phyloP scores from a whole-genome alignment of 2,888 invertebrate species.

The Nomada lathburiana region DNA sequence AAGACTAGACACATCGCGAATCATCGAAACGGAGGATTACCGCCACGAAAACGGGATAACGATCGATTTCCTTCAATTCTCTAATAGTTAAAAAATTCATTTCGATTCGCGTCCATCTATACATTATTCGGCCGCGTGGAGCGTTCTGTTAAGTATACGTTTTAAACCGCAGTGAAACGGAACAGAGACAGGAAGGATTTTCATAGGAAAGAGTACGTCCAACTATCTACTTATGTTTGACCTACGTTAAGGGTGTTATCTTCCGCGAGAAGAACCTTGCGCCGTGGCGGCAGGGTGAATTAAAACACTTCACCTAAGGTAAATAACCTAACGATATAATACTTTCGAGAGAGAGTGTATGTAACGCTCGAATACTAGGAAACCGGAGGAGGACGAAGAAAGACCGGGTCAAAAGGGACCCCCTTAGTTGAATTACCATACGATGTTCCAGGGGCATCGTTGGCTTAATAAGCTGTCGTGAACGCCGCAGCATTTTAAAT shows the following conservation, averaged over 20 bases:
- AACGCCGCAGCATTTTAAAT: slow-evolving; percentile 53
- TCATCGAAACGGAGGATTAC: neutral
- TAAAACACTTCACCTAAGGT: slow-evolving; percentile 53
- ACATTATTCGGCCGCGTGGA: neutral
- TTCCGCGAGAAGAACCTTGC: neutral
- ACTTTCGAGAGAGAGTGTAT: slow-evolving; percentile 67
- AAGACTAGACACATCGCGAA: slow-evolving; percentile 4
- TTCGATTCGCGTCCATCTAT: slow-evolving; percentile 9
- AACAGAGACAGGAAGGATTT: neutral
- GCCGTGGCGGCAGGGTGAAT: slow-evolving; percentile 25
- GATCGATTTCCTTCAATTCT: slow-evolving; percentile 13
- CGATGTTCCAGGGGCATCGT: slow-evolving; percentile 33
- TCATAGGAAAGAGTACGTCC: neutral
- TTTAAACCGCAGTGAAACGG: slow-evolving; percentile 34
- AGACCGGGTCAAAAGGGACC: slow-evolving; percentile 71
- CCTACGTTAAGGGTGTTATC: slow-evolving; percentile 23
- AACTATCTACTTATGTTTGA: slow-evolving; percentile 40
- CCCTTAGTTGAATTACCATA: slow-evolving; percentile 35
- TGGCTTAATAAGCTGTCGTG: slow-evolving; percentile 40
- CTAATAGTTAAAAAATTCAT: slow-evolving; percentile 35
- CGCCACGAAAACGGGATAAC: slow-evolving; percentile 29
- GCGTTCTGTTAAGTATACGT: slow-evolving; percentile 44
- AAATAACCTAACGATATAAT: slow-evolving; percentile 72
- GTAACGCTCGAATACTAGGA: slow-evolving; percentile 61
- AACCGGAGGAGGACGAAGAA: slow-evolving; percentile 58